Base-by-base conservation (phyloP, 2,113 vertebrate species). In the Sinocyclocheilus anophthalmus region DNA sequence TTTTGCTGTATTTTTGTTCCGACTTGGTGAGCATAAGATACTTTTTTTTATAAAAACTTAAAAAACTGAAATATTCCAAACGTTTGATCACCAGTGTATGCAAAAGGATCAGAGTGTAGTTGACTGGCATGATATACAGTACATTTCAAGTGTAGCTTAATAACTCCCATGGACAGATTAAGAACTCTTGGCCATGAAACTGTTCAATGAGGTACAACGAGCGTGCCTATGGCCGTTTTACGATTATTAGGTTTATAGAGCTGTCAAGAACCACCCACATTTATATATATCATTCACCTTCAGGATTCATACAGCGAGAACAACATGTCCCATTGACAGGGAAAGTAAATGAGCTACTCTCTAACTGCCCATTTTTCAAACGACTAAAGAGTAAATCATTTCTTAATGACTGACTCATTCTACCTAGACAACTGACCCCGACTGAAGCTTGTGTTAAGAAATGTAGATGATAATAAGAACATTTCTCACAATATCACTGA, bases 371-470 rank as follows among this genome's bases (percentile, higher is more conserved):
- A 69, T 48, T 67, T 81, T 81, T 81, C 14, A 67, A 42, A 63
- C 1, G 33, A 82, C 61, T 50, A 82, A 81, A 81, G 42, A 82
- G n/a, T 82, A 20, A 69, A 69, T 82, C 24, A 82, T 53, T 53
- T 82, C 42, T 69, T 82, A 82, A 82, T 82, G 63, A 82, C 45
- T 1, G 42, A 50, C 63, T 69, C 24, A 13, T 50, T 69, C 16
- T 65, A 81, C 61, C 79, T 50, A 5, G 39, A 48, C 39, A 50
- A 82, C 80, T 69, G 80, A 30, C 61, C 63, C 63, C 20, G 24
- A 69, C 26, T 81, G 18, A 16, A 24, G n/a, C 24, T 33, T 13
- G 37, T 5, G 37, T 80, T 45, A 61, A 63, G 63, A 82, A 30
- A 82, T 82, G 48, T 33, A 55, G 50, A 30, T 24, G 48, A 20